Percentiles rank a stretch among this genome's conserved stretches.
Evolutionary conservation across 2,888 invertebrate species (phyloP).

Genomic region (Leptinotarsa tumamoca): DNA sequence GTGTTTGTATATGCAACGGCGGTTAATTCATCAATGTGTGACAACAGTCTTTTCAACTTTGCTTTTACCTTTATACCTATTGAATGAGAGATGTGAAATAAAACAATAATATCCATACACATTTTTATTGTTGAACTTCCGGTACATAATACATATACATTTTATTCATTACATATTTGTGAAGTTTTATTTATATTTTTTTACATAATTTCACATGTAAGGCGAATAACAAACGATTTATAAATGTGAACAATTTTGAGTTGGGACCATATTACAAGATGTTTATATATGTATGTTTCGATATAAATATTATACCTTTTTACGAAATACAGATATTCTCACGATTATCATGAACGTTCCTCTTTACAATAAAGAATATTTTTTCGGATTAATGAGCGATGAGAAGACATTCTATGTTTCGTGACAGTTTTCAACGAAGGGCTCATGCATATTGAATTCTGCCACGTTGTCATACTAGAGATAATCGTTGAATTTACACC

Average conservation of each 20-base stretch:
- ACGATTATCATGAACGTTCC: constrained; percentile 15
- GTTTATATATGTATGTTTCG: background rate
- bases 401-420: background rate
- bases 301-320: constrained; percentile 9
- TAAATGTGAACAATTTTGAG: constrained; percentile 14
- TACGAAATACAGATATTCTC: constrained; percentile 6
- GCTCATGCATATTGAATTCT: constrained; percentile 8
- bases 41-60: too few species aligned
- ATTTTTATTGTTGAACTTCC: constrained; percentile 9
- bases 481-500: background rate
- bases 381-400: background rate
- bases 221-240: background rate
- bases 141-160: constrained; percentile 14
- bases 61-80: too few species aligned
- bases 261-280: background rate
- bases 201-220: constrained; percentile 3
- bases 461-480: background rate
- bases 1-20: too few species aligned
- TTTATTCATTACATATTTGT: constrained; percentile 11
- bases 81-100: too few species aligned
- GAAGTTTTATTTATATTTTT: constrained; percentile 1
- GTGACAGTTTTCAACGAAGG: constrained; percentile 16
- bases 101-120: background rate
- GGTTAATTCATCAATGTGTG: too few species aligned
- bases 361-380: constrained; percentile 1